A percentile compares a stretch with the other conserved stretches of the same genome.
phyloP scores from a whole-genome alignment of 2,888 invertebrate species.

The Amiota communis region DNA sequence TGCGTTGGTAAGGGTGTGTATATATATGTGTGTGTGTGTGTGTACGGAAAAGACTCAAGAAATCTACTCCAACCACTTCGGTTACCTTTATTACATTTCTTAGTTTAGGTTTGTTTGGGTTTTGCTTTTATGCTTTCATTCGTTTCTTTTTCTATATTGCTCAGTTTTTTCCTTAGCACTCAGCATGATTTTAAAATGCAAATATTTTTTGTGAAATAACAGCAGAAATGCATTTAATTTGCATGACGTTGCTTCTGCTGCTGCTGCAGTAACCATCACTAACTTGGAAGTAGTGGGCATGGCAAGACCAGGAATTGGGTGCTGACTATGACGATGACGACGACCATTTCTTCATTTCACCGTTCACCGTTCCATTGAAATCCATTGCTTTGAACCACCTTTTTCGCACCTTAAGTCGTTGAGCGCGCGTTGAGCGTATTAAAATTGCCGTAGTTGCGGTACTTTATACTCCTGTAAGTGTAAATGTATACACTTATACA shows the following conservation, averaged over 20 bases:
- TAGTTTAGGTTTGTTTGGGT: slow-evolving; percentile 20
- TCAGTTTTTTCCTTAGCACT: slow-evolving; percentile 30
- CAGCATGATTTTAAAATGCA: slow-evolving; percentile 50
- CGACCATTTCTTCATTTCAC: slow-evolving; percentile 38
- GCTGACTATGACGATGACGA: background rate
- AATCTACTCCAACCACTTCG: background rate
- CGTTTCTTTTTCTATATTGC: slow-evolving; percentile 20
- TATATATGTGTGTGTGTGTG: background rate
- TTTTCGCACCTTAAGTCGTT: slow-evolving; percentile 28
- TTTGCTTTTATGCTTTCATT: slow-evolving; percentile 3
- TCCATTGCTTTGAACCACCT: background rate
- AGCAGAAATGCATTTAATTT: slow-evolving; percentile 64
- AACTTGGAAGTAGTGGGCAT: background rate
- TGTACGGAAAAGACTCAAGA: background rate
- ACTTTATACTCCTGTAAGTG: background rate
- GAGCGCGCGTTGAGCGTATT: slow-evolving; percentile 26
- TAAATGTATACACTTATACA: background rate
- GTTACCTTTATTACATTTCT: slow-evolving; percentile 16
- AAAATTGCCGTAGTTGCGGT: slow-evolving; percentile 20
- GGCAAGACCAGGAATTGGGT: background rate
- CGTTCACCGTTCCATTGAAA: no score
- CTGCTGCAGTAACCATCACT: background rate
- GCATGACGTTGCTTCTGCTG: slow-evolving; percentile 48
- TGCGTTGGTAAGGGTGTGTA: no score
- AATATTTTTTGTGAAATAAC: slow-evolving; percentile 54